Evolutionary conservation across 1,140 invertebrate genomes (phyloP).

Genomic region (Tetraneura akinire): DNA sequence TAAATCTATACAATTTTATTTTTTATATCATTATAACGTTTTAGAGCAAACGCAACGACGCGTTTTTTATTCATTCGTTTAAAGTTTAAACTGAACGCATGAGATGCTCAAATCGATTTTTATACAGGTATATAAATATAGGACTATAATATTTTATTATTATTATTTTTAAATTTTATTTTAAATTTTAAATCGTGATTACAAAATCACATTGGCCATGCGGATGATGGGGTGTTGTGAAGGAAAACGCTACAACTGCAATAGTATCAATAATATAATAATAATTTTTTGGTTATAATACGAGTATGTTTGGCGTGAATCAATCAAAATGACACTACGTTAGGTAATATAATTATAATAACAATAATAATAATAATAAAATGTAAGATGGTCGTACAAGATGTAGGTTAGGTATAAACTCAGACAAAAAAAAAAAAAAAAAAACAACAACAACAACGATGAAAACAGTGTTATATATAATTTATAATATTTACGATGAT

Average conservation of each 20-base stretch:
- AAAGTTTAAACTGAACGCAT: too few species aligned
- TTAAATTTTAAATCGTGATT: background rate
- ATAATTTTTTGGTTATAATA: too few species aligned
- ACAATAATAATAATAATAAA: too few species aligned
- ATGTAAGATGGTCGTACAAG: too few species aligned
- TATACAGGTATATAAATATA: too few species aligned
- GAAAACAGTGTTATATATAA: background rate
- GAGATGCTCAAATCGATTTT: too few species aligned
- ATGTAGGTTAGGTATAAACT: too few species aligned
- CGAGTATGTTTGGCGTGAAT: background rate
- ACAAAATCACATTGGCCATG: background rate
- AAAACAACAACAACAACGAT: too few species aligned
- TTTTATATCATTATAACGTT: background rate
- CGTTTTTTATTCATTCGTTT: too few species aligned
- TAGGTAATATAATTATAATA: slow-evolving; percentile 5
- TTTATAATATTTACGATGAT: slow-evolving; percentile 1
- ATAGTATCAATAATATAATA: too few species aligned
- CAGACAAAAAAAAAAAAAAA: too few species aligned
- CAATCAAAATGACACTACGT: background rate
- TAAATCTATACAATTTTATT: slow-evolving; percentile 15
- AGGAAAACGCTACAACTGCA: too few species aligned
- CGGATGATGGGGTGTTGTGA: background rate
- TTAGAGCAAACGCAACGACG: background rate
- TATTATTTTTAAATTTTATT: background rate
- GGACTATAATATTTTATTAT: background rate